phyloP scores from a whole-genome alignment of 2,888 invertebrate species.

The Craniophora ligustri region DNA sequence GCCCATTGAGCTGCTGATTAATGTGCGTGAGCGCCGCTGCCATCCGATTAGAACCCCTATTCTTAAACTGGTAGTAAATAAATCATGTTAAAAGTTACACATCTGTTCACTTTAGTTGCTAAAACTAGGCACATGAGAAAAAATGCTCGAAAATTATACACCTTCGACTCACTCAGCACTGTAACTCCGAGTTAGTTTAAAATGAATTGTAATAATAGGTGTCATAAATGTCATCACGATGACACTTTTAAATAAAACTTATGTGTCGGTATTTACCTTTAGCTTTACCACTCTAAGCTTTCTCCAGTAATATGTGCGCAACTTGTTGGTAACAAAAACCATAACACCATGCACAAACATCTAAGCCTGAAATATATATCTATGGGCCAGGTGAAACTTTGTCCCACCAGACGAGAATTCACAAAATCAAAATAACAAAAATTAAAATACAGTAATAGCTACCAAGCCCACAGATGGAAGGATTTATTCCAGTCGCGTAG shows the following conservation, averaged over 20 bases:
- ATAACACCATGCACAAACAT: no score
- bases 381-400: no score
- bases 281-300: no score
- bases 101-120: slow-evolving; percentile 10
- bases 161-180: background rate
- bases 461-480: slow-evolving; percentile 34
- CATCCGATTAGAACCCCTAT: slow-evolving; percentile 31
- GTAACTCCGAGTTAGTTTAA: no score
- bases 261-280: no score
- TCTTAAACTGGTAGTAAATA: slow-evolving; percentile 28
- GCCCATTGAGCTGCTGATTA: slow-evolving; percentile 65
- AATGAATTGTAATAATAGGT: no score
- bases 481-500: slow-evolving; percentile 51
- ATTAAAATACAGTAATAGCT: slow-evolving; percentile 12
- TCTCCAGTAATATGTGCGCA: no score
- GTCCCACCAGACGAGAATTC: no score
- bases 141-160: background rate
- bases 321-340: no score
- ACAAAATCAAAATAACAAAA: background rate
- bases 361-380: no score
- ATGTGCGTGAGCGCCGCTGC: slow-evolving; percentile 55
- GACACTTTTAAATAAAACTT: no score
- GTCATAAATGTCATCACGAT: no score
- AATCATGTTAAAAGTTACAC: slow-evolving; percentile 32
- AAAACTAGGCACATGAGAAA: background rate